phyloP scores from a whole-genome alignment of 1,140 invertebrate species.

The Delia radicum region DNA sequence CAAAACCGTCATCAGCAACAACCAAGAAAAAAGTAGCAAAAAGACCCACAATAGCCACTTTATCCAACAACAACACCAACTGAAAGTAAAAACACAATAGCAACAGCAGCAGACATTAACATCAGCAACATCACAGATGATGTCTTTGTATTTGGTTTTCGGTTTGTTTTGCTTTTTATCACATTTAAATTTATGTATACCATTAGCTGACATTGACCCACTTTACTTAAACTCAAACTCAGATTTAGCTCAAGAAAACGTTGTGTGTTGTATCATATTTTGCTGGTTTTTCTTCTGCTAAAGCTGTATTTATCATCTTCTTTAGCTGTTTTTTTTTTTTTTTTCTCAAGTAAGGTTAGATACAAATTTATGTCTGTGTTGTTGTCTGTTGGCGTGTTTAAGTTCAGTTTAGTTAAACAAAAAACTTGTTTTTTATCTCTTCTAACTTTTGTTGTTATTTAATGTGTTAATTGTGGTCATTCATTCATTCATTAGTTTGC shows the following conservation, averaged over 20 bases:
- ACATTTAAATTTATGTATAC: neutral
- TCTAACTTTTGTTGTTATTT: neutral
- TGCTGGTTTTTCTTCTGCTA: neutral
- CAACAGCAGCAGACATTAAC: neutral
- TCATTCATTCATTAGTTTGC: neutral
- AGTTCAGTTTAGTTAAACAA: neutral
- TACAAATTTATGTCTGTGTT: neutral
- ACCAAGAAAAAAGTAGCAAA: neutral
- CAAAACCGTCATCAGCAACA: no score
- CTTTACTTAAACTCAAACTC: neutral
- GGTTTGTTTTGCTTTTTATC: neutral
- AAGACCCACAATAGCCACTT: neutral
- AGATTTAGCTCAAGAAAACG: neutral
- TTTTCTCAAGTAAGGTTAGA: neutral
- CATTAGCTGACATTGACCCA: conserved; percentile 1
- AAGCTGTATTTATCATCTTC: neutral
- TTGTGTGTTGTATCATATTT: neutral
- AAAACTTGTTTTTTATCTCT: neutral
- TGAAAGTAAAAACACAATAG: no score
- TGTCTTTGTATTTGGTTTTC: neutral
- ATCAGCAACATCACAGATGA: neutral
- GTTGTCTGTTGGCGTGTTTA: neutral
- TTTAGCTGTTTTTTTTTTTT: neutral
- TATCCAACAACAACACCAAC: neutral
- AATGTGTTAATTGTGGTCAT: neutral